Evolutionary conservation across 1,140 invertebrate species (phyloP).

Genomic region (Watersipora subatra): DNA sequence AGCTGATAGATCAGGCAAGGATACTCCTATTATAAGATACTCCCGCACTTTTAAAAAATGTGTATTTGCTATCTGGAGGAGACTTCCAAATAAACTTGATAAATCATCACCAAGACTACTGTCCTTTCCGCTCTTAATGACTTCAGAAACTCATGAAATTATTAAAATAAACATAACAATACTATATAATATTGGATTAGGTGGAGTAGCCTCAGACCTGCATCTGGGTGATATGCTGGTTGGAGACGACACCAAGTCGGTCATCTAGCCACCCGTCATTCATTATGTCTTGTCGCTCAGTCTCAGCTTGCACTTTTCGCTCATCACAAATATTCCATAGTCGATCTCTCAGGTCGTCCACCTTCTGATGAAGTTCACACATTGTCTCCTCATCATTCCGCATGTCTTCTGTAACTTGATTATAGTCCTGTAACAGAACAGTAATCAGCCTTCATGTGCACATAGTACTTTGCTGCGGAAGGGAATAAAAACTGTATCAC

Average conservation of each 20-base stretch:
- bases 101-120: too few relatives aligned
- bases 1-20: too few relatives aligned
- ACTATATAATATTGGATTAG: too few relatives aligned
- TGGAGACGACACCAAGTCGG: constrained; percentile 33
- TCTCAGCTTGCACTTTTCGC: constrained; percentile 35
- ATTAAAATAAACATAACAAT: too few relatives aligned
- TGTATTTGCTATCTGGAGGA: too few relatives aligned
- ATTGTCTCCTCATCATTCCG: constrained; percentile 38
- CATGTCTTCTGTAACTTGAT: constrained; percentile 37
- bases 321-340: constrained; percentile 40
- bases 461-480: neutral
- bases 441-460: neutral
- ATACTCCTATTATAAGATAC: too few relatives aligned
- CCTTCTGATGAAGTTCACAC: constrained; percentile 36
- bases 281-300: constrained; percentile 31
- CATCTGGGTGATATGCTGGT: constrained; percentile 38
- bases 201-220: too few relatives aligned
- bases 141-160: too few relatives aligned
- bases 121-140: too few relatives aligned
- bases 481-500: too few relatives aligned
- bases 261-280: constrained; percentile 40
- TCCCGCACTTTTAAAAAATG: too few relatives aligned
- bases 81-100: too few relatives aligned
- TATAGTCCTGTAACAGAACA: constrained; percentile 33
- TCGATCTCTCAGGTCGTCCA: constrained; percentile 36